These are phyloP conservation scores for Prosopocoilus inquinatus DNA, from an alignment of 2,888 invertebrate species.

Conservation along the genomic window DNA sequence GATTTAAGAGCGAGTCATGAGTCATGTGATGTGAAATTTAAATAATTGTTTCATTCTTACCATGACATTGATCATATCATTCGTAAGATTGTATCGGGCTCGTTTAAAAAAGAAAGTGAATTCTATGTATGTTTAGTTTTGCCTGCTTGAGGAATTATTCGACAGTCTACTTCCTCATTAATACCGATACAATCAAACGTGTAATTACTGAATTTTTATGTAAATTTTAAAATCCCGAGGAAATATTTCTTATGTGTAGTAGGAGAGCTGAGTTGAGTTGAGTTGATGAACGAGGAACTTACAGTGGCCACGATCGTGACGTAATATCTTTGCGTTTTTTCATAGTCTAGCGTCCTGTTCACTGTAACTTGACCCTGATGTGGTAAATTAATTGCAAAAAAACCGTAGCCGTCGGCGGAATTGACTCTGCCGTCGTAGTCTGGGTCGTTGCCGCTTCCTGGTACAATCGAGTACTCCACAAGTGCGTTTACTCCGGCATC, in stretches of 20 bases:
- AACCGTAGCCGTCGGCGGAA: conserved; percentile 76
- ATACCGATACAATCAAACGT: too few species aligned
- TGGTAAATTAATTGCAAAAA: conserved; percentile 81
- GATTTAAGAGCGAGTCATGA: too few species aligned
- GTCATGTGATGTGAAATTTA: too few species aligned
- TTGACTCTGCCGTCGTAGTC: conserved; percentile 58
- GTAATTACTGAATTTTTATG: too few species aligned
- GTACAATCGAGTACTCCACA: conserved; percentile 81
- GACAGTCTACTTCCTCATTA: too few species aligned
- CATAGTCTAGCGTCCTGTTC: conserved; percentile 82
- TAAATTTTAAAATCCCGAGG: too few species aligned
- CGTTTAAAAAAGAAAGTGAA: too few species aligned
- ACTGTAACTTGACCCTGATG: conserved; percentile 88
- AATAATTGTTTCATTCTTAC: too few species aligned
- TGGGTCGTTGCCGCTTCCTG: conserved; percentile 59
- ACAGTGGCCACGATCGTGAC: conserved; percentile 87
- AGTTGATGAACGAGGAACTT: conserved; percentile 50
- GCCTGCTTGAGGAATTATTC: too few species aligned
- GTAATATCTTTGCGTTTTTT: conserved; percentile 81
- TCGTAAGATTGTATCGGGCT: too few species aligned
- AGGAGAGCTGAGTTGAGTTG: background rate
- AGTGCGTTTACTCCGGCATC: conserved; percentile 88
- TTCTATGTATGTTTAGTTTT: too few species aligned
- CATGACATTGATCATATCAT: too few species aligned
- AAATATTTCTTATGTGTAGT: background rate